Evolutionary conservation across 2,113 vertebrate species (phyloP), one percentile per base, ranked within the genome.

Genomic region (Bubo scandiacus): DNA sequence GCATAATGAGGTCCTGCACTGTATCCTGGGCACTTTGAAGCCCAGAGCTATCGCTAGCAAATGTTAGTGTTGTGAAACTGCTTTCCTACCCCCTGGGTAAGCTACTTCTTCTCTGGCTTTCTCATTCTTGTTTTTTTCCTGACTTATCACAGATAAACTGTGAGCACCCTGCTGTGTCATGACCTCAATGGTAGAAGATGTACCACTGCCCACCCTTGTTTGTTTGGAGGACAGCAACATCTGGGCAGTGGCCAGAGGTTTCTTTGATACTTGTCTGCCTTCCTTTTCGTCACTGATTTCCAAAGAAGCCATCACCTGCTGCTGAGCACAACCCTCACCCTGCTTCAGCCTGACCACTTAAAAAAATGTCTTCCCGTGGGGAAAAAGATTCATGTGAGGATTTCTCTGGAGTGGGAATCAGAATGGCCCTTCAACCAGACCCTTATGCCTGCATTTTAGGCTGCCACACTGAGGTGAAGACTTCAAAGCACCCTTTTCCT

Each of bases 371-470:
- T 84, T 84, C 36, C 22, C 10, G 6, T 1, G 4, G 15, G 51
- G 26, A 57, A 79, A 40, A 71, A 72, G 42, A 52, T 79, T 83
- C n/a, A 27, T 2, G 3, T n/a, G 32, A 49, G 34, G 43, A 34
- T 42, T 88, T 63, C 26, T 66, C 51, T 90, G 68, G 62, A 77
- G 47, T 32, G n/a, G 63, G 58, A 90, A 19, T 59, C 40, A 71
- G 47, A 49, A 63, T 10, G 30, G 36, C 52, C 32, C 55, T 90
- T 67, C 73, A 63, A 11, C 20, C 47, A 88, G 82, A 62, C 16
- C 23, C 52, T 91, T 40, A 57, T 0, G 0, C 26, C n/a, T 75
- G 36, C 1, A 1, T 61, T 86, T 49, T 40, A 42, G 30, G 36
- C 23, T 61, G 29, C 65, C 25, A n/a, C 25, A 23, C 27, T 1